These are phyloP conservation scores for Gila orcuttii DNA, from an alignment of 2,113 vertebrate species.

Conservation along the genomic window DNA sequence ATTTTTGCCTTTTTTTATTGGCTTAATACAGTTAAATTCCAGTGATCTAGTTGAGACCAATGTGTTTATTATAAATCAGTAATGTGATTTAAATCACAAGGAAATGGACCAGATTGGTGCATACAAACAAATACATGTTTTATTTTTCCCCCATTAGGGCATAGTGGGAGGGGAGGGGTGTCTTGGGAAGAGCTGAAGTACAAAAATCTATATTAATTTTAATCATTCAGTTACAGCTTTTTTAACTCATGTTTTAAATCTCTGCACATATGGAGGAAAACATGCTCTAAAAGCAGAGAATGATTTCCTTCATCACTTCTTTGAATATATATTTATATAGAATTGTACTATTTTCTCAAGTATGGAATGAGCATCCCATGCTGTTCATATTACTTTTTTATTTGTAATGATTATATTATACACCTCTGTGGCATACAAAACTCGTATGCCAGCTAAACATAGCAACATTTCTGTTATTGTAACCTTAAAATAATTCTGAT, in stretches of 20 bases:
- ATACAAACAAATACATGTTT: background rate
- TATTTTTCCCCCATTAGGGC: background rate
- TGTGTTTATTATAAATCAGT: background rate
- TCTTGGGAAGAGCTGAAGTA: background rate
- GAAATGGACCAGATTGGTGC: constrained; percentile 15
- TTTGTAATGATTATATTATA: background rate
- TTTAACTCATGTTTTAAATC: constrained; percentile 2
- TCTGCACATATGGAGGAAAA: background rate
- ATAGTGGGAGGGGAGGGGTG: background rate
- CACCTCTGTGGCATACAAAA: background rate
- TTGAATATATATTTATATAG: background rate
- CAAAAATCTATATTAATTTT: constrained; percentile 51
- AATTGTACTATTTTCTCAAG: background rate
- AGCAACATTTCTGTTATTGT: background rate
- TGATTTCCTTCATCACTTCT: background rate
- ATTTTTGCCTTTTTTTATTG: background rate
- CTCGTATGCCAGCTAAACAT: background rate
- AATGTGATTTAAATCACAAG: background rate
- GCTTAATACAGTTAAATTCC: background rate
- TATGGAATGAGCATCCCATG: background rate
- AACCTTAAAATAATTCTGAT: background rate
- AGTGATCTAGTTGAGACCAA: background rate
- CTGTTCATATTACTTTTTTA: background rate
- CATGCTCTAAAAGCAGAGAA: background rate
- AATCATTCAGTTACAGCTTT: constrained; percentile 43